These are phyloP conservation scores for Thysanoteuthis rhombus DNA, from an alignment of 2,888 invertebrate species.

Conservation along the genomic window DNA sequence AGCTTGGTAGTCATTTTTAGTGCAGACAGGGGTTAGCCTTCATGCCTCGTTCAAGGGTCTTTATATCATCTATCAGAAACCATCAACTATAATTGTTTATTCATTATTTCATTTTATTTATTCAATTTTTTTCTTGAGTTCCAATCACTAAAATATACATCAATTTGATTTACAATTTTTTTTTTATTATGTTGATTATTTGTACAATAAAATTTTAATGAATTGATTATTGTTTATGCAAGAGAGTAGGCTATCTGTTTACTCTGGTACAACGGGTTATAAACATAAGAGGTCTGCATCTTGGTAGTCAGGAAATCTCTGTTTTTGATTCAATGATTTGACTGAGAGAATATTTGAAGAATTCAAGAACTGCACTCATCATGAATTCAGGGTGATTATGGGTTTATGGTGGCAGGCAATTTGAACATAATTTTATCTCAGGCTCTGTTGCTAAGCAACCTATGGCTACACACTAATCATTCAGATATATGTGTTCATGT, in stretches of 20 bases:
- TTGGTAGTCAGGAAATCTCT: background rate
- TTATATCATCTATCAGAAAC: too few species aligned
- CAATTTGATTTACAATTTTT: background rate
- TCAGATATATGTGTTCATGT: background rate
- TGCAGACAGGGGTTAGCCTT: background rate
- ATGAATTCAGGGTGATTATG: background rate
- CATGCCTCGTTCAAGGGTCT: background rate
- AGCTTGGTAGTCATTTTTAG: background rate
- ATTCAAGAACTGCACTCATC: background rate
- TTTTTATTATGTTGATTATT: background rate
- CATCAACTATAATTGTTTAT: background rate
- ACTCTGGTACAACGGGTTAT: background rate
- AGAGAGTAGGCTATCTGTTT: background rate
- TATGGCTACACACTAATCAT: background rate
- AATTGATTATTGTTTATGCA: background rate
- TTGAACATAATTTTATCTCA: background rate
- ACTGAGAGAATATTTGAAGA: background rate
- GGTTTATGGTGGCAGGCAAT: conserved; percentile 12
- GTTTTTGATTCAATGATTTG: background rate
- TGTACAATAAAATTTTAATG: too few species aligned
- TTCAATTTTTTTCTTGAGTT: background rate
- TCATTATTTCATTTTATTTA: background rate
- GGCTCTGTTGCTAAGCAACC: background rate
- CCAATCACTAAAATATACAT: background rate
- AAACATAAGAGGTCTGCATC: background rate